Evolutionary conservation across 2,888 invertebrate species (phyloP).

Genomic region (Lagria hirta): DNA sequence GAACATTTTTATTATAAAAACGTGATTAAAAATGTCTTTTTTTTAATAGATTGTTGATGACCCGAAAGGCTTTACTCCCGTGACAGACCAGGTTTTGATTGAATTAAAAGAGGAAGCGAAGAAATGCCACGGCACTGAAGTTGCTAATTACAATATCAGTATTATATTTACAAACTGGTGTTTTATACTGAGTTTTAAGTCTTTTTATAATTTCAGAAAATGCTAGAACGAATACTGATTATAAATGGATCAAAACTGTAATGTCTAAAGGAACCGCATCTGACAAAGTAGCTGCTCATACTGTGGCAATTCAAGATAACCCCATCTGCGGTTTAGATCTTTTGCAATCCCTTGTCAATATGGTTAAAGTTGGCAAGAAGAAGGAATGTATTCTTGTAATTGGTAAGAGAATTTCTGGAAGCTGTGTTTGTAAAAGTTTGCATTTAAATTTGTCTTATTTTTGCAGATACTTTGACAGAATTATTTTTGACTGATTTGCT

Average conservation of each 20-base stretch:
- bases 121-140: conserved; percentile 66
- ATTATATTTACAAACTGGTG: conserved; percentile 39
- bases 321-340: conserved; percentile 76
- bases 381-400: conserved; percentile 69
- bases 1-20: conserved; percentile 13
- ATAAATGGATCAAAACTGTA: conserved; percentile 77
- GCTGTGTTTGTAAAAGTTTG: too few relatives aligned
- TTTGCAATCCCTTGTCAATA: conserved; percentile 69
- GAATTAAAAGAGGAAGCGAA: conserved; percentile 67
- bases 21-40: conserved; percentile 20
- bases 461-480: conserved; percentile 73
- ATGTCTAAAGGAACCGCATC: conserved; percentile 78
- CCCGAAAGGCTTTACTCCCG: conserved; percentile 51
- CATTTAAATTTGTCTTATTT: not conserved
- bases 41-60: conserved; percentile 60
- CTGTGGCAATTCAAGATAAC: conserved; percentile 78
- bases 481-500: conserved; percentile 72
- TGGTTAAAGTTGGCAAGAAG: conserved; percentile 78
- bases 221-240: conserved; percentile 63
- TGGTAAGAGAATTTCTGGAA: conserved; percentile 57
- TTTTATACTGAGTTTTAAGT: conserved; percentile 10
- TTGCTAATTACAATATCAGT: conserved; percentile 65
- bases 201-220: conserved; percentile 52
- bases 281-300: conserved; percentile 84
- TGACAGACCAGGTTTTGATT: conserved; percentile 59